phyloP scores from a whole-genome alignment of 2,888 invertebrate genomes.

The Lasioglossum vierecki region DNA sequence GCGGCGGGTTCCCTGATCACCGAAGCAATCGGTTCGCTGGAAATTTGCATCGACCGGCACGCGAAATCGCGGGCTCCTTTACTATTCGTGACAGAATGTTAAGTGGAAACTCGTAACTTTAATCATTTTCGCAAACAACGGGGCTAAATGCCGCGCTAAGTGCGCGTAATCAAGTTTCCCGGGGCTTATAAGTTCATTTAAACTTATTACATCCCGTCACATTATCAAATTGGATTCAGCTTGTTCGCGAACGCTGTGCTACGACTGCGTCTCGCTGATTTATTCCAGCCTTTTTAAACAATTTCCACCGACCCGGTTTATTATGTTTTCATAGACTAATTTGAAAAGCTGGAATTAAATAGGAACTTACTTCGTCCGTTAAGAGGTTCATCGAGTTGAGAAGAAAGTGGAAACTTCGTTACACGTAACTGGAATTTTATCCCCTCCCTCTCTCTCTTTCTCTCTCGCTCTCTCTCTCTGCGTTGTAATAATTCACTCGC shows the following conservation, averaged over 20 bases:
- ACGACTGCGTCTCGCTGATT: not conserved
- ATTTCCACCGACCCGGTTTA: not conserved
- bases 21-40: not conserved
- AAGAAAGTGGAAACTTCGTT: constrained; percentile 2
- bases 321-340: not conserved
- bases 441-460: too few relatives aligned
- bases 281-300: not conserved
- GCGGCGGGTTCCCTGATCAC: not conserved
- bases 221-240: constrained; percentile 35
- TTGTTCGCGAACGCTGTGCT: constrained; percentile 3
- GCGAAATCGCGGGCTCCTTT: not conserved
- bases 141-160: constrained; percentile 15
- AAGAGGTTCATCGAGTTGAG: not conserved
- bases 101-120: constrained; percentile 24
- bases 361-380: not conserved
- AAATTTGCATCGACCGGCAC: not conserved
- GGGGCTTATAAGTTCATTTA: constrained; percentile 13
- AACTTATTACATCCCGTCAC: constrained; percentile 28
- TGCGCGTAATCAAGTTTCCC: constrained; percentile 16
- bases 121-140: constrained; percentile 21
- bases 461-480: not conserved
- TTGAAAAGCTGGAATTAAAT: not conserved
- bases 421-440: not conserved
- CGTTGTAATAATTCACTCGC: not conserved
- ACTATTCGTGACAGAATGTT: constrained; percentile 4